Evolutionary conservation across 2,113 vertebrate genomes (phyloP), one percentile per base, ranked within the genome.

Genomic region (Romanogobio albipinnatus): DNA sequence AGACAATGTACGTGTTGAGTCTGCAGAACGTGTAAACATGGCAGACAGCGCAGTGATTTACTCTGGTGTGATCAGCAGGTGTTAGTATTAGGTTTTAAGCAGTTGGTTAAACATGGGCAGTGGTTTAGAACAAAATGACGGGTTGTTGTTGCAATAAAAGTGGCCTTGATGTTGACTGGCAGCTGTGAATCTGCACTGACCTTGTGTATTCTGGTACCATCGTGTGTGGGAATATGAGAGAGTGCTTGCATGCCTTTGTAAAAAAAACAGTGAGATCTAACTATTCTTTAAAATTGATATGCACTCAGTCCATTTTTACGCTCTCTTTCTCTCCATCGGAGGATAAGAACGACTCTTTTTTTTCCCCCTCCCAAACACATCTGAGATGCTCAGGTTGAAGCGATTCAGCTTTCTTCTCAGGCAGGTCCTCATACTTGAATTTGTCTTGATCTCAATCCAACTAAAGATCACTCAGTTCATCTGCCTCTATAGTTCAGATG

Each of bases 401-500:
- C 9, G 3, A 45, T 86, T 29, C 19, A 1, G 26, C 78, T 56
- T 61, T 76, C 61, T 66, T 33, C 49, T 68, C 29, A 13, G 39
- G 17, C 29, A 68, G 10, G 49, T 51, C 36, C 76, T 76, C 59
- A 76, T 74, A 77, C 86, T 76, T 81, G 85, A 88, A 75, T 15
- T 89, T 62, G 59, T 81, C 77, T 84, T 81, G 68, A 76, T 87
- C 86, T 81, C 24, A 26, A 49, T 58, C 61, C 49, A 15, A 80
- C 82, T 53, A 59, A 77, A 78, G 76, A 74, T 81, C 59, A 43
- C 62, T 81, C 33, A 11, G 70, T 84, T 90, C 79, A 89, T 87
- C 71, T 76, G 58, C 49, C 71, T 79, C 86, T 86, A 29, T 76
- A 84, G 70, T 71, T 68, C 66, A 17, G 36, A 24, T 53, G 66